Percentiles rank a stretch among this genome's conserved stretches.
Evolutionary conservation across 2,113 vertebrate genomes (phyloP).

Genomic region (Paratilapia polleni): DNA sequence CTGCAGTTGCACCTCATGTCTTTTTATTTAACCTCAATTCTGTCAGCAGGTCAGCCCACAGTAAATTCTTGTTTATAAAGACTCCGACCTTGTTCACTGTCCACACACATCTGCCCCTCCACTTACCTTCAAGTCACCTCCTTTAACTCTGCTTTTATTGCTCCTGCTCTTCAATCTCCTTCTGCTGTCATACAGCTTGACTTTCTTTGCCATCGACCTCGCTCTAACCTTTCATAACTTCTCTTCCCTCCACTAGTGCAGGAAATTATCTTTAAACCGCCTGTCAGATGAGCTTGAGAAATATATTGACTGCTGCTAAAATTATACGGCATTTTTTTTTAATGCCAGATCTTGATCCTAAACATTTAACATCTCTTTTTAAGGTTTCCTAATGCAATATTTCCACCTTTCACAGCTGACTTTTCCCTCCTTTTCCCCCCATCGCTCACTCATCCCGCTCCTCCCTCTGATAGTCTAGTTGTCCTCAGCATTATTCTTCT

Average conservation of each 20-base stretch:
- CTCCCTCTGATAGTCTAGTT: neutral
- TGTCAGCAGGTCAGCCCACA: neutral
- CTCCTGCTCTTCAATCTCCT: neutral
- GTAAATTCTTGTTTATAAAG: slow-evolving; percentile 16
- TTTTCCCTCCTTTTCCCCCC: neutral
- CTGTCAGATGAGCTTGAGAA: neutral
- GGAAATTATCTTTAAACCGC: neutral
- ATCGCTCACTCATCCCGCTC: neutral
- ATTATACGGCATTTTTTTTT: neutral
- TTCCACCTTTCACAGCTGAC: neutral
- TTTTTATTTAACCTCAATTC: slow-evolving; percentile 1
- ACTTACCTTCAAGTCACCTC: slow-evolving; percentile 12
- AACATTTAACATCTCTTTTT: neutral
- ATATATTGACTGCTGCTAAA: neutral
- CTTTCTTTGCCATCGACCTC: neutral
- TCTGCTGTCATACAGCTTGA: neutral
- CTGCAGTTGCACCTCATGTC: neutral
- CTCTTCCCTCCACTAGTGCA: neutral
- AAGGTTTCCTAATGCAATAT: neutral
- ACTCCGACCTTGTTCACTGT: slow-evolving; percentile 5
- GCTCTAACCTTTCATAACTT: neutral
- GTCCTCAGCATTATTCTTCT: neutral
- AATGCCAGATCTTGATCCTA: neutral
- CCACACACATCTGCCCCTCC: neutral
- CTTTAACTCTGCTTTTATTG: slow-evolving; percentile 46